Base-by-base conservation (phyloP, 2,888 invertebrate genomes). In the Ctena decussata region DNA sequence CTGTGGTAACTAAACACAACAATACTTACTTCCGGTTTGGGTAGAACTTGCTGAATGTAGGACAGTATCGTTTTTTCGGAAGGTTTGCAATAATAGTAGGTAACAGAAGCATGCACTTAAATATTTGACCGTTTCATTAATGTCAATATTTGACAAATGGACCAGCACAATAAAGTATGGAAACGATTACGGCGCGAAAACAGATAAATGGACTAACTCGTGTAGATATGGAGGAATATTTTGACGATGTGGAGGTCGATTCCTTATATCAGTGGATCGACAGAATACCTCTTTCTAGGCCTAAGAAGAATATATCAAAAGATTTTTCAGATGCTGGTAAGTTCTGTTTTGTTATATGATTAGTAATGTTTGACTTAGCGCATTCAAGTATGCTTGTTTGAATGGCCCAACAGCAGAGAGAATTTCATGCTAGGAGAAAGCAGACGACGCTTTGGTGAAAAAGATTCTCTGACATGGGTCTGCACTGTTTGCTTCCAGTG, bases 281-380 rank as follows among this genome's bases (percentile, higher is more conserved):
- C 82, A 85, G 93, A 80, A 93, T 96, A 60, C 96, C 96, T 8
- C 90, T 96, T 21, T 94, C 96, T 18, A 85, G 96, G 82, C 95
- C 95, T 1, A 96, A 96, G 88, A 94, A 94, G 89, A 95, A 95
- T 82, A 92, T 96, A 15, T 90, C 93, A 21, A 93, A 96, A 88
- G 96, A 96, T 86, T 96, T 96, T 88, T 94, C 96, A 35, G 96
- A 96, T 93, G 96, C 95, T 88, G 96, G 96, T 96, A 88, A 88
- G 89, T 53, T 12, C 41, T 11, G 6, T 41, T 41, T 41, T n/a
- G n/a, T n/a, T n/a, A n/a, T n/a, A n/a, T n/a, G n/a, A n/a, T n/a
- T n/a, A n/a, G n/a, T n/a, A n/a, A n/a, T n/a, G n/a, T n/a, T n/a
- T n/a, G n/a, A n/a, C n/a, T n/a, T n/a, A n/a, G n/a, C n/a, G n/a